A percentile compares a stretch with the other conserved stretches of the same genome.
These are phyloP conservation scores for Melanargia galathea DNA, from an alignment of 2,888 invertebrate genomes.

Conservation along the genomic window DNA sequence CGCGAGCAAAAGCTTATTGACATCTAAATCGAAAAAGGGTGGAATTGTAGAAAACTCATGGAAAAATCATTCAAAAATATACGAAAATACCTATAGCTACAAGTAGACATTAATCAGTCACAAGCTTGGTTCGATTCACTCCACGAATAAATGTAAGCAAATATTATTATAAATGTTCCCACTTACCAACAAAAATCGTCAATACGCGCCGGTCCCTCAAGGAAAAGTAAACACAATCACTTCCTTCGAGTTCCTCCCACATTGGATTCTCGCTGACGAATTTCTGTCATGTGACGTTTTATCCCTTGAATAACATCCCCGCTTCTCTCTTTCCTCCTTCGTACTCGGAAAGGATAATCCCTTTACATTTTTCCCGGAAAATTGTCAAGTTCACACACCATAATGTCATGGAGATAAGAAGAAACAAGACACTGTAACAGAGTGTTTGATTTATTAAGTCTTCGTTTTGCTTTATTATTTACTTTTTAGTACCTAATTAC, in stretches of 20 bases:
- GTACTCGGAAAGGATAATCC: conserved; percentile 41
- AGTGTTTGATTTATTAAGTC: neutral
- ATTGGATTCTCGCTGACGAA: conserved; percentile 1
- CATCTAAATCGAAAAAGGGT: no score
- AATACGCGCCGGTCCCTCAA: neutral
- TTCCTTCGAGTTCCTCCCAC: neutral
- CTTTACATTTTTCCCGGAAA: conserved; percentile 42
- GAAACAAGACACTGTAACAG: conserved; percentile 7
- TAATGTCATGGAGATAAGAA: conserved; percentile 6
- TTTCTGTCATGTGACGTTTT: neutral
- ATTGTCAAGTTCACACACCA: conserved; percentile 43
- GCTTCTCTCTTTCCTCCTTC: conserved; percentile 19
- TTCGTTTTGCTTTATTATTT: neutral
- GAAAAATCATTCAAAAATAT: no score
- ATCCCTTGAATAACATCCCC: neutral
- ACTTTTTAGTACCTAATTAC: neutral
- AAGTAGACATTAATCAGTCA: no score
- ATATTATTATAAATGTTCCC: conserved; percentile 8
- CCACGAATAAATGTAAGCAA: neutral
- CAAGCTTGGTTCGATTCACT: neutral
- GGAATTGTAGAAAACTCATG: no score
- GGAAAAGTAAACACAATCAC: conserved; percentile 12
- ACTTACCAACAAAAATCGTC: conserved; percentile 1
- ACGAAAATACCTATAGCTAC: no score
- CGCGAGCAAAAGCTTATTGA: no score